These are phyloP conservation scores for Hypotaenidia okinawae DNA, from an alignment of 2,797 vertebrate genomes.

Conservation along the genomic window DNA sequence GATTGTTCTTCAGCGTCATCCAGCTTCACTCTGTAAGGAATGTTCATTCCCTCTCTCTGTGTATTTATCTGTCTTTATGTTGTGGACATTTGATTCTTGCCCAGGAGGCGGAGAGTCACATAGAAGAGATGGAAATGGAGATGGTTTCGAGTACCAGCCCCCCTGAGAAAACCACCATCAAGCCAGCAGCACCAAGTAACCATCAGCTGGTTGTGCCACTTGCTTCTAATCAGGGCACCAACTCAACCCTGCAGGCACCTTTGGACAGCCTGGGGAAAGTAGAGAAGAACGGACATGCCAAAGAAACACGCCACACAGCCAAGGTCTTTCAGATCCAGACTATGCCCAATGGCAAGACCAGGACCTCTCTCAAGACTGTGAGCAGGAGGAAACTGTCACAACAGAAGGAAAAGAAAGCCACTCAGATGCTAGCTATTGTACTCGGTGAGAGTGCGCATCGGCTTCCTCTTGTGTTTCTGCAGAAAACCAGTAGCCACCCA, in stretches of 20 bases:
- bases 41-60: not conserved
- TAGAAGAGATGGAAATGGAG: conserved; percentile 90
- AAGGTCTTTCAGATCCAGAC: conserved; percentile 93
- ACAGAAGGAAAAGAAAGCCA: conserved; percentile 99
- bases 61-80: conserved; percentile 51
- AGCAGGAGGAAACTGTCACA: conserved; percentile 97
- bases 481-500: not conserved
- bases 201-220: conserved; percentile 78
- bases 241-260: conserved; percentile 72
- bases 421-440: conserved; percentile 98
- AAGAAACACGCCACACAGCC: conserved; percentile 79
- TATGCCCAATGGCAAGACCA: conserved; percentile 93
- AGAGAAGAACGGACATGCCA: conserved; percentile 90
- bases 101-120: conserved; percentile 88
- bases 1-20: not conserved
- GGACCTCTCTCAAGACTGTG: conserved; percentile 90
- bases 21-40: conserved; percentile 24
- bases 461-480: not conserved
- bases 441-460: conserved; percentile 83
- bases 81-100: conserved; percentile 81
- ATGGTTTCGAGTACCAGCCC: conserved; percentile 90
- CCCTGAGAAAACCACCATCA: conserved; percentile 86
- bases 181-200: conserved; percentile 80
- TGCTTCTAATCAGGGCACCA: conserved; percentile 77
- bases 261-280: conserved; percentile 77